Evolutionary conservation across 2,113 vertebrate genomes (phyloP), one percentile per base, ranked within the genome.

Genomic region (Tychaedon coryphoeus): DNA sequence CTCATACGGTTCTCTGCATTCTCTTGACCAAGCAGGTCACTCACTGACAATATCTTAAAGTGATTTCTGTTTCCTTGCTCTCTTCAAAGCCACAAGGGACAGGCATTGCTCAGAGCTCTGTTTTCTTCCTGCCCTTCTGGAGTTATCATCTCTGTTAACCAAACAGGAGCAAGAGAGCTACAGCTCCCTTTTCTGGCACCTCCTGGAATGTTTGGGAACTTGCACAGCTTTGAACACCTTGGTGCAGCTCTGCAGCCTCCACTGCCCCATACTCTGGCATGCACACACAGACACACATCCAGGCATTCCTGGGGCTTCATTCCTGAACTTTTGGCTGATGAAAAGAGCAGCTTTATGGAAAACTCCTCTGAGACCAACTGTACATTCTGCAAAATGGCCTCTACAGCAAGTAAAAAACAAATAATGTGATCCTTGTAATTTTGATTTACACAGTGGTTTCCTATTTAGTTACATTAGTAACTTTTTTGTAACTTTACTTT

Each of bases 321-420:
- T 33, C 78, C 57, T 86, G 58, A 62, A 65, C 19, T 72, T 79
- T 2, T 69, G 58, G 58, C 72, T 87, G 72, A 56, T 51, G 19
- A 54, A 48, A 87, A 75, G 34, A 93, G 79, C 29, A 85, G 71
- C 76, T 86, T 73, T 71, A 42, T 1, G 42, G 65, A 91, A 94
- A 91, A 29, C 4, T 29, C 38, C 67, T 28, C 22, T 26, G 76
- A 85, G 72, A 66, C 34, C 17, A 11, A 38, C 38, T 48, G 76
- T 24, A 79, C 43, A 16, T 78, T 56, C 75, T 71, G 53, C 58
- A 94, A 92, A 93, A 82, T 19, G 54, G 60, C 73, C 56, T 67
- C 70, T 45, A 47, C 47, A 80, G 70, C 47, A 86, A 54, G 19
- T 18, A 95, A 94, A 86, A 47, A 85, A 79, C 61, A 95, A 95